These are phyloP conservation scores for Saguinus imperator DNA, from an alignment of 2,113 vertebrate species.

Conservation along the genomic window DNA sequence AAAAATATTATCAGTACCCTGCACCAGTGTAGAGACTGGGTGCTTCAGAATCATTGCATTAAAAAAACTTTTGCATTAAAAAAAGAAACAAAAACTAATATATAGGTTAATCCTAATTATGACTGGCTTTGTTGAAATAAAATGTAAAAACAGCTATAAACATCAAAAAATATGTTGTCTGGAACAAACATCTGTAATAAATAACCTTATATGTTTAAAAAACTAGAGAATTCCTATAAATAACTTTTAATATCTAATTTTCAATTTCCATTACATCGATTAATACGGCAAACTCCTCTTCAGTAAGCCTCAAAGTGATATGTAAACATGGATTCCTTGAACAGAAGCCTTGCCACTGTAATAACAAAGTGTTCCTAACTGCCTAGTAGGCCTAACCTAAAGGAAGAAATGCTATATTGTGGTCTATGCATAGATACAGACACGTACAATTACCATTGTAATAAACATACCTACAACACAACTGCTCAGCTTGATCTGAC, in stretches of 20 bases:
- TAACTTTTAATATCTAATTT: conserved; percentile 6
- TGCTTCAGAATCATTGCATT: not conserved
- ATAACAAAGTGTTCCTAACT: not conserved
- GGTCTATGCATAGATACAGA: not conserved
- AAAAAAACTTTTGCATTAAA: not conserved
- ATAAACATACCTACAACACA: not conserved
- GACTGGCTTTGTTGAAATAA: conserved; percentile 20
- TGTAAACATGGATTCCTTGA: not conserved
- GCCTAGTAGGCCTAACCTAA: not conserved
- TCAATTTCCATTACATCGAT: not conserved
- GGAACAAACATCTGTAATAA: not conserved
- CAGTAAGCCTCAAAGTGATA: not conserved
- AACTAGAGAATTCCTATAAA: not conserved
- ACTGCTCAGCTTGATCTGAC: not conserved
- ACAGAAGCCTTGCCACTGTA: not conserved
- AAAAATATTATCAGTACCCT: not conserved
- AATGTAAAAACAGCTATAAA: not conserved
- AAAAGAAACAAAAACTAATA: not conserved
- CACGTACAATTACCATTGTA: not conserved
- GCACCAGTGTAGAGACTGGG: not conserved
- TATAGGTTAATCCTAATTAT: not conserved
- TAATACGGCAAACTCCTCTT: not conserved
- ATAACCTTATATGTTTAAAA: not conserved
- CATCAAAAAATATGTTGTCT: not conserved
- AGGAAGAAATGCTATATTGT: not conserved